A percentile compares a stretch with the other conserved stretches of the same genome.
These are phyloP conservation scores for Cheirogaleus major DNA, from an alignment of 2,797 vertebrate genomes.

Conservation along the genomic window DNA sequence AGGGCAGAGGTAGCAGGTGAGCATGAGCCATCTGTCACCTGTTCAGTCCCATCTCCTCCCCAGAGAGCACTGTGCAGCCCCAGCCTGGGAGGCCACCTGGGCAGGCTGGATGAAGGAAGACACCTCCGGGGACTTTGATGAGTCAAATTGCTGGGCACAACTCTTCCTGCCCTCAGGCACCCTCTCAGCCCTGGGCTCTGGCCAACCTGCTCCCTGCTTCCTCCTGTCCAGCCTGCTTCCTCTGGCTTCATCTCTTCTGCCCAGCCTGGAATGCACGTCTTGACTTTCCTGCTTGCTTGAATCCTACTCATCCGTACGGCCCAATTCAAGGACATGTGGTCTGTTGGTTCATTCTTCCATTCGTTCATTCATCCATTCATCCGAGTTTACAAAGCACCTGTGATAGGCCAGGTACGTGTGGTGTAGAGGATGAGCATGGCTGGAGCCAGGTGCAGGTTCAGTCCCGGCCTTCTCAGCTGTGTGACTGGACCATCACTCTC, in stretches of 20 bases:
- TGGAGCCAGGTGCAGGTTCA: neutral
- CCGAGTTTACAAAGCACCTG: neutral
- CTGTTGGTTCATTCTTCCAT: neutral
- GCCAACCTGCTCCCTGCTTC: neutral
- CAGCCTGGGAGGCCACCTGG: neutral
- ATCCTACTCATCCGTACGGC: neutral
- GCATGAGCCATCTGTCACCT: no score
- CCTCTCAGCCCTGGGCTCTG: neutral
- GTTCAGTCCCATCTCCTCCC: neutral
- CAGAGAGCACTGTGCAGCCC: neutral
- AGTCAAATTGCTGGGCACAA: neutral
- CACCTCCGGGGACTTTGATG: neutral
- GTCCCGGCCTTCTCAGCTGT: neutral
- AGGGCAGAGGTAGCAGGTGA: neutral
- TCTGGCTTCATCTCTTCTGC: neutral
- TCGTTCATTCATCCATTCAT: neutral
- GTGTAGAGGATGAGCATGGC: rapidly evolving
- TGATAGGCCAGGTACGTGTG: no score
- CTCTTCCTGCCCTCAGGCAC: neutral
- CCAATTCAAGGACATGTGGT: neutral
- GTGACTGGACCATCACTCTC: neutral
- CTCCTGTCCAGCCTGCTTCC: neutral
- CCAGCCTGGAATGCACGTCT: neutral
- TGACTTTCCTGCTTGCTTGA: neutral
- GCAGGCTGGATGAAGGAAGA: neutral